A percentile compares a stretch with the other conserved stretches of the same genome.
Conservation (phyloP, 2,113 vertebrate genomes). For the Oreochromis aureus region DNA sequence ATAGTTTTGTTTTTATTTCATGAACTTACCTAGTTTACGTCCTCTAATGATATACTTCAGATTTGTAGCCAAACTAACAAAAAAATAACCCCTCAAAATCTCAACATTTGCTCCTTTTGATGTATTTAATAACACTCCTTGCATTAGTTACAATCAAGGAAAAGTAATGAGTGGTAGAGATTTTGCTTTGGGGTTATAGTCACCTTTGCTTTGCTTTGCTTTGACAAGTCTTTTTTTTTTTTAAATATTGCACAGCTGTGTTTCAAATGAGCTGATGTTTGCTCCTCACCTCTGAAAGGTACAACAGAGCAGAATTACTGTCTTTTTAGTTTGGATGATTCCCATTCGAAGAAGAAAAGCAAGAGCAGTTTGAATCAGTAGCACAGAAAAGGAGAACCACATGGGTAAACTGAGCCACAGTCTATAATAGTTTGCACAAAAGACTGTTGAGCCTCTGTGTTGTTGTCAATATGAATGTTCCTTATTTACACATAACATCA, state of each 20-base stretch:
- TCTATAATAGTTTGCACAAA: conserved; percentile 49
- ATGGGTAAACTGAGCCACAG: not conserved
- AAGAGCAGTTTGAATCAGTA: not conserved
- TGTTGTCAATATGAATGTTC: not conserved
- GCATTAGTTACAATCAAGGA: conserved; percentile 72
- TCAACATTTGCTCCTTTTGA: conserved; percentile 37
- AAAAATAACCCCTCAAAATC: conserved; percentile 33
- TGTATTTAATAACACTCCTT: conserved; percentile 65
- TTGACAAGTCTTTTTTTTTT: conserved; percentile 25
- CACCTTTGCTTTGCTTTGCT: conserved; percentile 42
- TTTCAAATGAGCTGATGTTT: conserved; percentile 60
- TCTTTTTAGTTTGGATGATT: not conserved
- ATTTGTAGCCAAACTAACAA: conserved; percentile 44
- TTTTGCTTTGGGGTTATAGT: conserved; percentile 56
- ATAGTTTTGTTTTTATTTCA: not conserved
- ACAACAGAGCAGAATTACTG: not conserved
- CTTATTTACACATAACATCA: conserved; percentile 8
- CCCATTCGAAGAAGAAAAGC: not conserved
- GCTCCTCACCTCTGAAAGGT: conserved; percentile 32
- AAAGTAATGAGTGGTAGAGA: conserved; percentile 51
- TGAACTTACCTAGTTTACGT: conserved; percentile 21
- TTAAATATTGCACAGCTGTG: conserved; percentile 71
- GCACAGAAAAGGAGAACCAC: not conserved
- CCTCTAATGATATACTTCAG: conserved; percentile 44
- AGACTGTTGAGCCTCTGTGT: conserved; percentile 13